Percentiles rank a stretch among this genome's conserved stretches.
Conservation (phyloP, 2,888 invertebrate genomes). For the Morinoia aosen region DNA sequence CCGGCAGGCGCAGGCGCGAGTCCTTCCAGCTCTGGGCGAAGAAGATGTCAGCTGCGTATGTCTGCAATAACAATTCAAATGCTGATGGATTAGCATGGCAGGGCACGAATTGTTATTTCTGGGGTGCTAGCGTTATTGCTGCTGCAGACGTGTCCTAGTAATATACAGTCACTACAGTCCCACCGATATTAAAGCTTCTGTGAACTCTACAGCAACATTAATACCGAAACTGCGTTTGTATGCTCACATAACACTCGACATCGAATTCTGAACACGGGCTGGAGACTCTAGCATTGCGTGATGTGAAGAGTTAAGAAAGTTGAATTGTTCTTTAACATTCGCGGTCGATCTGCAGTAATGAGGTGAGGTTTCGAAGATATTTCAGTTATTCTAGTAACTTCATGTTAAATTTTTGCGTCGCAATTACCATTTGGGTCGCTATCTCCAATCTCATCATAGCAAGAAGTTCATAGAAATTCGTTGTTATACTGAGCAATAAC, state of each 20-base stretch:
- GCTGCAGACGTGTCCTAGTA: not conserved
- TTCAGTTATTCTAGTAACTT: not conserved
- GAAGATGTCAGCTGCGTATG: slow-evolving; percentile 91
- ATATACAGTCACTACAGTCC: not conserved
- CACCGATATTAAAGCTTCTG: not conserved
- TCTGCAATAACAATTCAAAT: slow-evolving; percentile 72
- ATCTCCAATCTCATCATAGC: not conserved
- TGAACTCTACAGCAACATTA: not conserved
- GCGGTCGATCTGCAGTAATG: not conserved
- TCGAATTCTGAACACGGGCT: not conserved
- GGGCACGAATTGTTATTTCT: not conserved
- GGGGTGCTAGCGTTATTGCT: not conserved
- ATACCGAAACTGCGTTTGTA: not conserved
- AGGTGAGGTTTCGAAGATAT: not conserved
- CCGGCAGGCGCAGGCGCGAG: slow-evolving; percentile 83
- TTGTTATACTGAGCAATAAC: not conserved
- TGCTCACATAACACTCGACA: not conserved
- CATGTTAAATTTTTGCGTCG: not conserved
- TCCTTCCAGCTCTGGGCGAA: slow-evolving; percentile 96
- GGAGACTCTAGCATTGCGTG: not conserved
- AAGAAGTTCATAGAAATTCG: not conserved
- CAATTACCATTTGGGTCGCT: no score
- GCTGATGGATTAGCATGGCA: not conserved
- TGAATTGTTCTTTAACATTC: not conserved
- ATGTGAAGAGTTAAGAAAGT: not conserved